Base-by-base conservation (phyloP, 2,888 invertebrate species). In the Elaeidobius kamerunicus region DNA sequence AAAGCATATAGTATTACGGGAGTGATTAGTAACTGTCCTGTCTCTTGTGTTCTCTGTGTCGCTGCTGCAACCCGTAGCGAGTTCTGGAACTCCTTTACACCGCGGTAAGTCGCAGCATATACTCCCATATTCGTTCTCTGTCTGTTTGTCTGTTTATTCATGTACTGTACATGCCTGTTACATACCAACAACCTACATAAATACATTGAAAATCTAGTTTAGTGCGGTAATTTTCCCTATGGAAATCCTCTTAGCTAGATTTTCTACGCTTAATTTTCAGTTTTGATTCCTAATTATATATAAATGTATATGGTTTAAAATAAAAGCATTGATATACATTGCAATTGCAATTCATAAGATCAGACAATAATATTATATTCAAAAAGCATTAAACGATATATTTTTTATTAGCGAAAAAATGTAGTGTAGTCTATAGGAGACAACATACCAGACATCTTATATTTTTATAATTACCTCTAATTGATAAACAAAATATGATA, bases 81-180 rank as follows among this genome's bases (percentile, higher is more conserved):
- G 87, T 93, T 92, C 90, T 92, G 92, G 92, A 92, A 89, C 86
- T 91, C 91, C 86, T 92, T 92, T 88, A 89, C 89, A 85, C 91
- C 91, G 86, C 88, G 92, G 92, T 93, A 92, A 92, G 92, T 92
- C 85, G 83, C 85, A 74, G 73, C 73, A 73, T 72, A 38, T 17
- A 68, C 68, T 71, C 72, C 73, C 71, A 39, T 71, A 69, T 69
- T 68, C 67, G 69, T 63, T 68, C 67, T 65, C 63, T 67, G 63
- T 68, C 35, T 45, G 45, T 55, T 50, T 55, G 50, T 55, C 55
- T 50, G 55, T 55, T 55, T 44, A 30, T 42, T 16, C 41, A 52
- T 56, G 45, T 56, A 55, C 48, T 47, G n/a, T n/a, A n/a, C n/a
- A n/a, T n/a, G 71, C 72, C 72, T 74, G 73, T 63, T 60, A 58